These are phyloP conservation scores for Cantharis rufa DNA, from an alignment of 2,888 invertebrate species.

Conservation along the genomic window DNA sequence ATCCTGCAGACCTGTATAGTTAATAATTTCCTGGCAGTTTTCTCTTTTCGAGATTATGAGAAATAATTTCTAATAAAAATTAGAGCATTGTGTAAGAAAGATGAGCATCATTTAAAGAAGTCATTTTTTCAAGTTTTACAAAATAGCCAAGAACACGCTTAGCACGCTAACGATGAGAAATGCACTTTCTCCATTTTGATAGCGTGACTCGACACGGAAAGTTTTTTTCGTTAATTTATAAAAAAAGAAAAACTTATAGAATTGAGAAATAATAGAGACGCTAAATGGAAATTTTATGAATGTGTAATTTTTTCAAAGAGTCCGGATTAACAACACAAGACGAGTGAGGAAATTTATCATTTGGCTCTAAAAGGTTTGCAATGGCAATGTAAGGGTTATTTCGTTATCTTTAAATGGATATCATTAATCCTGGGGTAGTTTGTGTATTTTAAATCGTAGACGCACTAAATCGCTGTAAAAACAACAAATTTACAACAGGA, in stretches of 20 bases:
- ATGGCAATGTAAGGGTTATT: background rate
- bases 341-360: background rate
- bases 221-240: background rate
- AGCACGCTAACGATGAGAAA: background rate
- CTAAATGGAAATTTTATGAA: background rate
- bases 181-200: background rate
- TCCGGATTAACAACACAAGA: background rate
- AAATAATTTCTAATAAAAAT: background rate
- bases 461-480: background rate
- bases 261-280: background rate
- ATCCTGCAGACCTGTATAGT: too few relatives aligned
- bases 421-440: background rate
- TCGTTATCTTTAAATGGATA: background rate
- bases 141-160: background rate
- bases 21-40: background rate
- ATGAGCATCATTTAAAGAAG: background rate
- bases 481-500: background rate
- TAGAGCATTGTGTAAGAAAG: background rate
- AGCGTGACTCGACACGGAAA: background rate
- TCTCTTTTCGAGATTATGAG: background rate
- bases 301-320: background rate
- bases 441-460: background rate
- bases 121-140: background rate
- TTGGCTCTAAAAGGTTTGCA: background rate
- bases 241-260: background rate